Conservation (phyloP, 2,888 invertebrate species). For the Pollenia amentaria region DNA sequence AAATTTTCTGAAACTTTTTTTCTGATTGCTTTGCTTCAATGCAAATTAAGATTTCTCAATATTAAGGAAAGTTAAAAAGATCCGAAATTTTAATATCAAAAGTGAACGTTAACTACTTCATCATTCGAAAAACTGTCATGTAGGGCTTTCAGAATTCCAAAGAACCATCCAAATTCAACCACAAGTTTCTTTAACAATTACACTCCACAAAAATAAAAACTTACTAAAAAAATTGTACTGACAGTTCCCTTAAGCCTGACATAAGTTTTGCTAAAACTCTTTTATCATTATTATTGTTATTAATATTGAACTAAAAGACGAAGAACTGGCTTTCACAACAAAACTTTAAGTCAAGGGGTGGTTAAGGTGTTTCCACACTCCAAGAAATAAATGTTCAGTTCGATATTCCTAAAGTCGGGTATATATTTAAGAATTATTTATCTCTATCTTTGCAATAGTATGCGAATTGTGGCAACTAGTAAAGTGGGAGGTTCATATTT, state of each 20-base stretch:
- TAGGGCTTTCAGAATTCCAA: not conserved
- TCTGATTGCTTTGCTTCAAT: too few species aligned
- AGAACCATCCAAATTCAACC: not conserved
- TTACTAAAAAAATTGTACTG: constrained; percentile 72
- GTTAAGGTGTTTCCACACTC: constrained; percentile 66
- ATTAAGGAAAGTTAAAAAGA: too few species aligned
- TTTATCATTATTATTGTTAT: constrained; percentile 77
- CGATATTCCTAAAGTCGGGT: constrained; percentile 7
- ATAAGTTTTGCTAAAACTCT: constrained; percentile 70
- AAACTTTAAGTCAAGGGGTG: constrained; percentile 59
- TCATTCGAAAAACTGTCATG: not conserved
- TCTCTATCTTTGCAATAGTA: not conserved
- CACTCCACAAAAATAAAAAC: not conserved
- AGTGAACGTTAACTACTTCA: too few species aligned
- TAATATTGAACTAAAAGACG: constrained; percentile 64
- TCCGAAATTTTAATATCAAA: too few species aligned
- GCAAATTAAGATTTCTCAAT: too few species aligned
- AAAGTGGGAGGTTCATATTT: constrained; percentile 64
- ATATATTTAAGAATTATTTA: constrained; percentile 12
- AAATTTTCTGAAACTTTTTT: too few species aligned
- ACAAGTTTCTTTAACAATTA: not conserved
- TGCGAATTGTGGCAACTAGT: constrained; percentile 44
- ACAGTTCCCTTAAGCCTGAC: constrained; percentile 74
- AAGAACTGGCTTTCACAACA: not conserved
- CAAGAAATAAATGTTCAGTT: constrained; percentile 56